Evolutionary conservation across 2,888 invertebrate species (phyloP), one percentile per base, ranked within the genome.

Genomic region (Cheilosia variabilis): DNA sequence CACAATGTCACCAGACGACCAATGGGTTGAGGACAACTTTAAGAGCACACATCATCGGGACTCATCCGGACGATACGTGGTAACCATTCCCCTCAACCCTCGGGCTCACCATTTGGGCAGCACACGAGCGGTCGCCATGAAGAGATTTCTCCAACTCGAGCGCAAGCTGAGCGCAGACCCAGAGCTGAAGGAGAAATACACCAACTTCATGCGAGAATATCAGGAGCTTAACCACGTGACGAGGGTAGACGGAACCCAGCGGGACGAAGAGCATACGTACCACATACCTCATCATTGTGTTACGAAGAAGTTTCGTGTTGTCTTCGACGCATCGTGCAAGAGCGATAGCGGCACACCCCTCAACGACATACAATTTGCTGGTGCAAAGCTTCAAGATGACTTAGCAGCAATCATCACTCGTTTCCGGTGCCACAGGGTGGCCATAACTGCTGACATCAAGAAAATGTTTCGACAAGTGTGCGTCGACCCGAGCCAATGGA

Each of bases 11-110:
- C 47, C 27, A 3, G 55, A 77, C 10, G 62, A 77, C 13, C 17
- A 77, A 55, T 69, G 45, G 77, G 69, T 57, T 9, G 63, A 78
- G 31, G 7, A 62, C 2, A 62, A 69, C n/a, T 69, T 78, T 19
- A 7, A 17, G 24, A 27, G 19, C 13, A 69, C 60, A 3, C 24
- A 68, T n/a, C 41, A n/a, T 7, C 53, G 68, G 0, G 53, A 60
- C 15, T 3, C 43, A 22, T 34, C 77, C 4, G 77, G 77, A 2
- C 41, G 76, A 22, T 66, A 76, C 15, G 66, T 76, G 0, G 65
- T 76, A 0, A 66, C 58, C 10, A 62, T 68, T 4, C 68, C 60
- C 3, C 34, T 68, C 4, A 45, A 53, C 24, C 27, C 52, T 15
- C 5, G n/a, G n/a, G n/a, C n/a, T n/a, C n/a, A n/a, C n/a, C n/a